phyloP scores from a whole-genome alignment of 2,888 invertebrate genomes.

The Caenorhabditis auriculariae region DNA sequence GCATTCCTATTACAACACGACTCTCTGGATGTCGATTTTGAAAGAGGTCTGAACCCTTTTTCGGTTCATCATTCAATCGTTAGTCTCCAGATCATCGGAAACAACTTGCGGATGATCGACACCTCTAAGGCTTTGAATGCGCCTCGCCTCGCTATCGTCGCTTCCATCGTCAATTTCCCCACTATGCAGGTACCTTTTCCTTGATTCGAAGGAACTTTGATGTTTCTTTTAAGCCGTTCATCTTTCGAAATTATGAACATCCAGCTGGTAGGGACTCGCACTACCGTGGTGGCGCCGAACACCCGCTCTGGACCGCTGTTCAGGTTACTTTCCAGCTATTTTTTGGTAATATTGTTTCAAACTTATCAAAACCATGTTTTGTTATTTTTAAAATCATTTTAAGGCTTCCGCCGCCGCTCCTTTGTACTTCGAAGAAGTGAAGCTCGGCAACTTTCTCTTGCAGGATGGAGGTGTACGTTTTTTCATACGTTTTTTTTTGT shows the following conservation, averaged over 20 bases:
- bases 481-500: not conserved
- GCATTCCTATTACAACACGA: slow-evolving; percentile 85
- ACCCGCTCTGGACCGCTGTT: slow-evolving; percentile 39
- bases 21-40: slow-evolving; percentile 78
- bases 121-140: slow-evolving; percentile 40
- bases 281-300: slow-evolving; percentile 60
- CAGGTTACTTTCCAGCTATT: slow-evolving; percentile 14
- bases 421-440: slow-evolving; percentile 83
- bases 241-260: slow-evolving; percentile 81
- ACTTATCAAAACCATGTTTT: slow-evolving; percentile 83
- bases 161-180: slow-evolving; percentile 78
- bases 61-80: slow-evolving; percentile 41
- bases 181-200: slow-evolving; percentile 66
- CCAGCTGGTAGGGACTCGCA: slow-evolving; percentile 70
- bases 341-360: slow-evolving; percentile 70
- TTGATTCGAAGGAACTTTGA: not conserved
- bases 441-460: slow-evolving; percentile 66
- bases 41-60: slow-evolving; percentile 64
- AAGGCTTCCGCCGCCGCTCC: slow-evolving; percentile 89
- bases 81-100: slow-evolving; percentile 41
- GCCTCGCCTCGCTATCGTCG: slow-evolving; percentile 75
- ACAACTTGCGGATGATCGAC: slow-evolving; percentile 49
- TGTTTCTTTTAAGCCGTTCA: slow-evolving; percentile 70
- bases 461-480: slow-evolving; percentile 58
- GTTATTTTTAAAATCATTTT: no score